Percentiles rank a stretch among this genome's conserved stretches.
Conservation (phyloP, 2,888 invertebrate species). For the Ypsolopha sequella region DNA sequence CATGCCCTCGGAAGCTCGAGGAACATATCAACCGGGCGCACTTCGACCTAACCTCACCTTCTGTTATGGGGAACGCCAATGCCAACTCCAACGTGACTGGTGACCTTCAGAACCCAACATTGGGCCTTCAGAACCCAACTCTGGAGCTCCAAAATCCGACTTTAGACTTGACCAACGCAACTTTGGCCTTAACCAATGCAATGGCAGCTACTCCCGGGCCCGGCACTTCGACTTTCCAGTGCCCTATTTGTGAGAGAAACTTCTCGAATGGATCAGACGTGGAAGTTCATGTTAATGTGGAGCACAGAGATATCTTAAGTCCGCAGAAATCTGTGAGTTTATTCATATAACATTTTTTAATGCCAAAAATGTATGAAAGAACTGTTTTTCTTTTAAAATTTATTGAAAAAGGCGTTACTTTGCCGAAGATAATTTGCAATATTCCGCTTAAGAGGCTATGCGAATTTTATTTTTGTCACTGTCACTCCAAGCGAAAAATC, state of each 20-base stretch:
- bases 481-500: no score
- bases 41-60: slow-evolving; percentile 85
- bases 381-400: no score
- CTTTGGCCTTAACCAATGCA: slow-evolving; percentile 33
- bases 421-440: no score
- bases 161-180: slow-evolving; percentile 39
- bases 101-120: slow-evolving; percentile 37
- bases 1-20: slow-evolving; percentile 79
- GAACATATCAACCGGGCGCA: slow-evolving; percentile 89
- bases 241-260: slow-evolving; percentile 82
- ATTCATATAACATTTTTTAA: no score
- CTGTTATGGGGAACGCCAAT: slow-evolving; percentile 58
- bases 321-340: slow-evolving; percentile 63
- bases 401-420: no score
- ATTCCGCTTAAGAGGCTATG: no score
- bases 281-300: slow-evolving; percentile 88
- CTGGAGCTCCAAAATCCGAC: slow-evolving; percentile 40
- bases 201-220: slow-evolving; percentile 61
- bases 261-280: slow-evolving; percentile 82
- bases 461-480: no score
- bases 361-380: no score
- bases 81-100: slow-evolving; percentile 28
- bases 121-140: slow-evolving; percentile 9
- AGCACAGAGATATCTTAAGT: slow-evolving; percentile 85
- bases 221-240: slow-evolving; percentile 72